These are phyloP conservation scores for Pachyrhynchus sulphureomaculatus DNA, from an alignment of 1,140 invertebrate genomes.

Conservation along the genomic window DNA sequence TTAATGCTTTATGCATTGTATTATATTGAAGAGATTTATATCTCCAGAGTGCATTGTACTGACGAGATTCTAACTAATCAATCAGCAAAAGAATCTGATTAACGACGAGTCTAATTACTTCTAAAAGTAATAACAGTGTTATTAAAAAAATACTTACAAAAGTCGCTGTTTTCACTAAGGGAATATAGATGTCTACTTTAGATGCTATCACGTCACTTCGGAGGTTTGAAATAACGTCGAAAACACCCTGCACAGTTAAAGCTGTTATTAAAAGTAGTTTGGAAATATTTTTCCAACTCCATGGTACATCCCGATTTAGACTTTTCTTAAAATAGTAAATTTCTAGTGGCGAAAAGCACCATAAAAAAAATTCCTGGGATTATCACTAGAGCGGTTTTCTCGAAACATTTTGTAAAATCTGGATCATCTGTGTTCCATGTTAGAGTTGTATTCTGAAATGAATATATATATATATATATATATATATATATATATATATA, in stretches of 20 bases:
- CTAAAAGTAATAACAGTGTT: no score
- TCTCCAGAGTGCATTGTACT: no score
- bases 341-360: constrained; percentile 75
- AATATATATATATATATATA: no score
- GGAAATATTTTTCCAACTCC: constrained; percentile 72
- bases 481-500: no score
- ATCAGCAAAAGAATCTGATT: no score
- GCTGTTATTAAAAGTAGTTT: constrained; percentile 71
- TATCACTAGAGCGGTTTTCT: constrained; percentile 85
- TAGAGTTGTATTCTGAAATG: constrained; percentile 40
- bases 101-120: no score
- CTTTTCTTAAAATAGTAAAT: constrained; percentile 75
- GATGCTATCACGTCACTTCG: constrained; percentile 58
- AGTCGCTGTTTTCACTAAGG: constrained; percentile 70
- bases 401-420: constrained; percentile 83
- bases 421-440: constrained; percentile 82
- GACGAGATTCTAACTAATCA: no score
- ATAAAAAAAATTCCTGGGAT: constrained; percentile 82
- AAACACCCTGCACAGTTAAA: constrained; percentile 63
- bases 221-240: constrained; percentile 52
- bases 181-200: constrained; percentile 69
- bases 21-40: no score
- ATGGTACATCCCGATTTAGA: constrained; percentile 76
- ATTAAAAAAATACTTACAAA: constrained; percentile 87
- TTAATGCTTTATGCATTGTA: no score